Percentiles rank a stretch among this genome's conserved stretches.
Conservation (phyloP, 2,113 vertebrate species). For the Taxidea taxus region DNA sequence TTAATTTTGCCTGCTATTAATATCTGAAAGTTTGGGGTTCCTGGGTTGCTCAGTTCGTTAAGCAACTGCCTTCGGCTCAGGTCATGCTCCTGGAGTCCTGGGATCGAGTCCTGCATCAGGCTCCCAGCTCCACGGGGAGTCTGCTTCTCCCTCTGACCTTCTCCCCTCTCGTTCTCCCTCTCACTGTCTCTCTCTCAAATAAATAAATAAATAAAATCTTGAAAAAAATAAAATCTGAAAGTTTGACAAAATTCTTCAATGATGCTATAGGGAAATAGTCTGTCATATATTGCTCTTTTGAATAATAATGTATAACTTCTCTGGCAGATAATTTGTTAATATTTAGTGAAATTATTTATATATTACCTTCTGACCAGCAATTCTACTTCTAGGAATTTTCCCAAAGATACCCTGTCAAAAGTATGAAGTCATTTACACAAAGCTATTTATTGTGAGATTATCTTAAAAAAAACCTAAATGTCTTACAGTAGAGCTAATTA, state of each 20-base stretch:
- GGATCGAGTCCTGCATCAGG: too few species aligned
- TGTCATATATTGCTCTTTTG: background rate
- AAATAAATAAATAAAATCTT: too few species aligned
- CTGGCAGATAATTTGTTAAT: background rate
- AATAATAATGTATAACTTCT: background rate
- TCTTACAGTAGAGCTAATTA: background rate
- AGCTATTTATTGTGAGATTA: background rate
- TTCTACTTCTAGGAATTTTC: slow-evolving; percentile 4
- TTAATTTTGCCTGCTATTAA: background rate
- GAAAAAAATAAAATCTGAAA: background rate
- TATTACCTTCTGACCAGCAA: background rate
- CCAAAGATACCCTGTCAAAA: background rate
- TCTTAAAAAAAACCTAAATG: background rate
- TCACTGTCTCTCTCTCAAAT: too few species aligned
- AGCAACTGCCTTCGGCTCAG: too few species aligned
- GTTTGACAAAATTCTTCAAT: background rate
- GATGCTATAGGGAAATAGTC: background rate
- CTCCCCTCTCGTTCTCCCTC: too few species aligned
- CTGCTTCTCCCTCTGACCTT: too few species aligned
- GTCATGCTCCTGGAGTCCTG: too few species aligned
- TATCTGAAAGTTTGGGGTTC: background rate
- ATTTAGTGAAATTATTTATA: background rate
- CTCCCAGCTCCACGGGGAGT: too few species aligned
- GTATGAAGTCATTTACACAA: background rate
- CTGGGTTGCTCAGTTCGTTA: too few species aligned